Percentiles rank a stretch among this genome's conserved stretches.
phyloP scores from a whole-genome alignment of 2,888 invertebrate genomes.

The Gymnoscelis rufifasciata region DNA sequence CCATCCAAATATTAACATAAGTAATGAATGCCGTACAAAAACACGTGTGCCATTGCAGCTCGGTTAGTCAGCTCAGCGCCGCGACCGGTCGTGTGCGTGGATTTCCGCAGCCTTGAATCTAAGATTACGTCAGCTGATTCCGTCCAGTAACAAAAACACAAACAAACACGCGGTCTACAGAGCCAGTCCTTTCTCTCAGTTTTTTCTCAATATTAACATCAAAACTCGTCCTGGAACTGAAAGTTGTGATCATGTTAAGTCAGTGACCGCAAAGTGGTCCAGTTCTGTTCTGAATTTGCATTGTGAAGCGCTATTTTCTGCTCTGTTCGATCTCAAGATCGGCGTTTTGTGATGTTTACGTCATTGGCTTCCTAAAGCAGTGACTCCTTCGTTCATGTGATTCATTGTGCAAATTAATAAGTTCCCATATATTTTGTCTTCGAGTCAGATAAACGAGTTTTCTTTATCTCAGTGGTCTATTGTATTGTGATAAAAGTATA shows the following conservation, averaged over 20 bases:
- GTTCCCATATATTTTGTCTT: conserved; percentile 41
- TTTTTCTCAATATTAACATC: conserved; percentile 14
- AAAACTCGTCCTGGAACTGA: conserved; percentile 19
- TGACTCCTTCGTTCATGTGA: conserved; percentile 59
- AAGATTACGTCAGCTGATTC: conserved; percentile 62
- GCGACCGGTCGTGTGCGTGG: conserved; percentile 26
- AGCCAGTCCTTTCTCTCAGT: conserved; percentile 27
- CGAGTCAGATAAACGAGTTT: conserved; percentile 15
- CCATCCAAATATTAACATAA: conserved; percentile 43
- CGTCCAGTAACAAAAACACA: conserved; percentile 34
- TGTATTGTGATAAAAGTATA: too few species aligned
- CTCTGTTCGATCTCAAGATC: conserved; percentile 37
- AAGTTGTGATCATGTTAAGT: conserved; percentile 27
- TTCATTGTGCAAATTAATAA: conserved; percentile 47
- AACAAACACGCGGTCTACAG: conserved; percentile 39
- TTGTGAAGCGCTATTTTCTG: conserved; percentile 40
- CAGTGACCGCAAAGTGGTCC: conserved; percentile 45
- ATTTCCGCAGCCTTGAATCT: conserved; percentile 40
- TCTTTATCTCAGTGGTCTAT: neutral
- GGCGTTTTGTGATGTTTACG: conserved; percentile 55
- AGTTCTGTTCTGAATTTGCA: conserved; percentile 21
- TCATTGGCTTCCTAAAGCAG: conserved; percentile 49
- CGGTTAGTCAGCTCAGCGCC: conserved; percentile 49
- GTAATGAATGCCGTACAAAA: conserved; percentile 48
- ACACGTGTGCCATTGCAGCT: conserved; percentile 51